A percentile compares a stretch with the other conserved stretches of the same genome.
Conservation (phyloP, 1,140 invertebrate species). For the Aphaenogaster rudis region DNA sequence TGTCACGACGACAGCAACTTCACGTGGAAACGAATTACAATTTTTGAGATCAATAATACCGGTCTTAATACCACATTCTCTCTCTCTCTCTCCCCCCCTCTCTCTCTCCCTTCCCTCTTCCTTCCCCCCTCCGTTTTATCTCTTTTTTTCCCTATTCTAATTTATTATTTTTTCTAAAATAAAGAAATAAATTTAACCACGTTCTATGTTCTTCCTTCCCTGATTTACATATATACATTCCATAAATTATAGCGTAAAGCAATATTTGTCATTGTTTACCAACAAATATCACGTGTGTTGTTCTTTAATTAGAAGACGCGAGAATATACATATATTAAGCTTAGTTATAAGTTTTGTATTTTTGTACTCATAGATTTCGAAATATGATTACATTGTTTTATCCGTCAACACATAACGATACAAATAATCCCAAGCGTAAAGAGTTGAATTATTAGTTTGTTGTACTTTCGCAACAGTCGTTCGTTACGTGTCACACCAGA, state of each 20-base stretch:
- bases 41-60: slow-evolving; percentile 66
- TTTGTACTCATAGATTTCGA: not conserved
- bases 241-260: not conserved
- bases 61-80: slow-evolving; percentile 11
- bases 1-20: slow-evolving; percentile 59
- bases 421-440: slow-evolving; percentile 32
- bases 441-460: slow-evolving; percentile 41
- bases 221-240: not conserved
- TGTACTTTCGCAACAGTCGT: slow-evolving; percentile 5
- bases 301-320: slow-evolving; percentile 20
- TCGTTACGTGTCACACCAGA: slow-evolving; percentile 20
- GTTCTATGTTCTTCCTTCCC: not conserved
- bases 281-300: not conserved
- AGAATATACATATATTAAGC: not conserved
- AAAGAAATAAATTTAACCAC: not conserved
- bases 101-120: not conserved
- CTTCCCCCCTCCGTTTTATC: too few relatives aligned
- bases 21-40: slow-evolving; percentile 61
- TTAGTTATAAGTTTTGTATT: not conserved
- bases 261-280: not conserved
- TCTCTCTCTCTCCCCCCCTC: not conserved
- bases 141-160: not conserved
- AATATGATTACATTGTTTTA: not conserved
- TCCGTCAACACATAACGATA: not conserved
- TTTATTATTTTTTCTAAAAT: slow-evolving; percentile 27